Percentiles rank a stretch among this genome's conserved stretches.
phyloP scores from a whole-genome alignment of 1,140 invertebrate species.

The Drosophila ficusphila region DNA sequence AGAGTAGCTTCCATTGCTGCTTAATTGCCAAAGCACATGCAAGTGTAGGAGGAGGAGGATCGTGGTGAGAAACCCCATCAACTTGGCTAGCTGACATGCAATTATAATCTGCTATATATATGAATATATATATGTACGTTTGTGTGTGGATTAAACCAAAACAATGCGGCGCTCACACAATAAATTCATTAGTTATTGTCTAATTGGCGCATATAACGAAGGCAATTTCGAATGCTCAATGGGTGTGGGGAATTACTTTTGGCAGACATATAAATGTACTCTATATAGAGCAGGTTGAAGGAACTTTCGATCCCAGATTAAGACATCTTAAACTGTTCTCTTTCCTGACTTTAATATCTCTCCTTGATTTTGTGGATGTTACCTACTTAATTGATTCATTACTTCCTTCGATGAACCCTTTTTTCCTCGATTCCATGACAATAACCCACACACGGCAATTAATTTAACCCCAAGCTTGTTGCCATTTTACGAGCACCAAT shows the following conservation, averaged over 20 bases:
- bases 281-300: constrained; percentile 23
- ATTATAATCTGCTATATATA: constrained; percentile 64
- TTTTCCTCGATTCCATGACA: constrained; percentile 22
- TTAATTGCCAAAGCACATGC: constrained; percentile 73
- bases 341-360: constrained; percentile 28
- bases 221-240: constrained; percentile 49
- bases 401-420: constrained; percentile 49
- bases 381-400: constrained; percentile 61
- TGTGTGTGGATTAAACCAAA: constrained; percentile 22
- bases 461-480: constrained; percentile 46
- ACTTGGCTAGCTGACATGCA: constrained; percentile 50
- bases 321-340: constrained; percentile 4
- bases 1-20: constrained; percentile 57
- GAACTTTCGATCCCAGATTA: constrained; percentile 21
- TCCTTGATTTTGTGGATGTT: background rate
- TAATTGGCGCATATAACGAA: constrained; percentile 80
- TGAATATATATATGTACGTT: background rate
- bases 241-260: constrained; percentile 8
- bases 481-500: constrained; percentile 64
- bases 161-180: constrained; percentile 53
- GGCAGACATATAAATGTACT: background rate
- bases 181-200: constrained; percentile 80
- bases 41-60: constrained; percentile 36
- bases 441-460: constrained; percentile 42
- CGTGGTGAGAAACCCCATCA: constrained; percentile 67